A percentile compares a stretch with the other conserved stretches of the same genome.
These are phyloP conservation scores for Neoscelio sp. DNA, from an alignment of 2,888 invertebrate species.

Conservation along the genomic window DNA sequence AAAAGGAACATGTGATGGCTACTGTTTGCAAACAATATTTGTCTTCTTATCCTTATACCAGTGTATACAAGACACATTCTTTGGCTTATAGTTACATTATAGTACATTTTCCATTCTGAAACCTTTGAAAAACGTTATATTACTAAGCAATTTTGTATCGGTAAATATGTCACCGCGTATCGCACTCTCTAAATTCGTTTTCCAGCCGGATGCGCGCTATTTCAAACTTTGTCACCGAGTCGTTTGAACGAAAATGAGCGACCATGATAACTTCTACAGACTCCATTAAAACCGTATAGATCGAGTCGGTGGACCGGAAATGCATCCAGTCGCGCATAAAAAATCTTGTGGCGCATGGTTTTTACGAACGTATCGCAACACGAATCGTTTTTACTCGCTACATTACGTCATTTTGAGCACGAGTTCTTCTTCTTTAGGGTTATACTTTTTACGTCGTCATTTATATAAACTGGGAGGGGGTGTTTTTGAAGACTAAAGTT, in stretches of 20 bases:
- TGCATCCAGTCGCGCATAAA: constrained; percentile 67
- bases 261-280: constrained; percentile 62
- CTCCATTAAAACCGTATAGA: constrained; percentile 66
- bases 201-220: constrained; percentile 63
- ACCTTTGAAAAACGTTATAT: constrained; percentile 51
- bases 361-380: constrained; percentile 28
- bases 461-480: too few relatives aligned
- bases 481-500: too few relatives aligned
- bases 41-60: too few relatives aligned
- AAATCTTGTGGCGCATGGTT: constrained; percentile 53
- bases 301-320: constrained; percentile 67
- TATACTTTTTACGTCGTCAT: background rate
- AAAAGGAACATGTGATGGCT: too few relatives aligned
- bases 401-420: constrained; percentile 14
- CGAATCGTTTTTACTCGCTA: constrained; percentile 13
- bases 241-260: constrained; percentile 67
- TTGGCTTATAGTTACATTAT: too few relatives aligned
- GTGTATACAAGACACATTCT: too few relatives aligned
- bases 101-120: constrained; percentile 9
- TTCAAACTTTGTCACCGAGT: constrained; percentile 66
- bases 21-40: too few relatives aligned
- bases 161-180: constrained; percentile 53
- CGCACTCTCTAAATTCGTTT: constrained; percentile 59
- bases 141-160: constrained; percentile 50
- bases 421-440: background rate